Conservation (phyloP, 2,113 vertebrate genomes). For the Orthonyx spaldingii region DNA sequence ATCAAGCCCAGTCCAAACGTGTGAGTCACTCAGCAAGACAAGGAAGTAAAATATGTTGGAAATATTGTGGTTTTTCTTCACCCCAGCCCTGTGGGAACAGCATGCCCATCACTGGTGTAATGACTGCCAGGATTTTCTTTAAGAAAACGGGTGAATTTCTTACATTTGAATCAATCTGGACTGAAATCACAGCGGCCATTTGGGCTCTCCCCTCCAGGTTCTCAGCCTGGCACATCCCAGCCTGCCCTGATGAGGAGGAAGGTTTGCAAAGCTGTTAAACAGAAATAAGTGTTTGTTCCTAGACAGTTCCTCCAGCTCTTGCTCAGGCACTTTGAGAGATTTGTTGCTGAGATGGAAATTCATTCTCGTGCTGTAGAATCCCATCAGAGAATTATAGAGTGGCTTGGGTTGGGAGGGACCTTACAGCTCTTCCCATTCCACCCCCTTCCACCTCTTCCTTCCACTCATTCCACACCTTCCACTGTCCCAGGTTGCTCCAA, state of each 20-base stretch:
- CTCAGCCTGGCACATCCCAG: background rate
- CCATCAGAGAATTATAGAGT: background rate
- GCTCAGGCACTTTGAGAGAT: background rate
- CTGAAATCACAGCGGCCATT: background rate
- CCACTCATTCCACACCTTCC: too few relatives aligned
- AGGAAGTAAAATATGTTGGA: background rate
- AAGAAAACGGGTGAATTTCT: background rate
- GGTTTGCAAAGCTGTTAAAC: background rate
- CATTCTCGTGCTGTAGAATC: background rate
- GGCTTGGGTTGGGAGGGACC: background rate
- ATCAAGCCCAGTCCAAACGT: background rate
- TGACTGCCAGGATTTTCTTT: background rate
- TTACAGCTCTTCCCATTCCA: background rate
- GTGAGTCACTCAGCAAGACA: background rate
- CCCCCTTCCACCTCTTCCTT: too few relatives aligned
- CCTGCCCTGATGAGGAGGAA: background rate
- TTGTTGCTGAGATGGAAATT: background rate
- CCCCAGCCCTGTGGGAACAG: background rate
- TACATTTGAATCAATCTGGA: background rate
- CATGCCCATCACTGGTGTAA: background rate
- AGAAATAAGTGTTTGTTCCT: background rate
- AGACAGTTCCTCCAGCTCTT: background rate
- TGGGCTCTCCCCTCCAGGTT: background rate
- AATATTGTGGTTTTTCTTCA: background rate
- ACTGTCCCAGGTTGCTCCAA: accelerated